A percentile compares a stretch with the other conserved stretches of the same genome.
phyloP scores from a whole-genome alignment of 2,888 invertebrate species.

The Drosophila macrospina region DNA sequence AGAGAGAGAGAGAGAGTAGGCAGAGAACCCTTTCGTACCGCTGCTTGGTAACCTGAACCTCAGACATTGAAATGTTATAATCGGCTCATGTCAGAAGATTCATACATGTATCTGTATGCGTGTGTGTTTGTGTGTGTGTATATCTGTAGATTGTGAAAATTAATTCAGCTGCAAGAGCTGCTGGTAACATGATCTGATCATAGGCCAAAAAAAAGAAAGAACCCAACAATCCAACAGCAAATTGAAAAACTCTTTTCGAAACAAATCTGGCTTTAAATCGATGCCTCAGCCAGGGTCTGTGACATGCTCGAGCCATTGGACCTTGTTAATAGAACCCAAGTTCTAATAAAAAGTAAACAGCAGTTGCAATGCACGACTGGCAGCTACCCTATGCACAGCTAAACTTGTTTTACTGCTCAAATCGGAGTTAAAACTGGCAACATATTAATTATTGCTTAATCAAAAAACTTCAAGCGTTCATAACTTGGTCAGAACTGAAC shows the following conservation, averaged over 20 bases:
- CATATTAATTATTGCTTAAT: no score
- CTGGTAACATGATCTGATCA: slow-evolving; percentile 69
- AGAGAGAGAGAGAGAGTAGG: background rate
- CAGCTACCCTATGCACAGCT: background rate
- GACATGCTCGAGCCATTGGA: slow-evolving; percentile 1
- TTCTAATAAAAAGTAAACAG: background rate
- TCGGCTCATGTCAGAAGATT: slow-evolving; percentile 85
- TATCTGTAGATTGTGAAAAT: slow-evolving; percentile 45
- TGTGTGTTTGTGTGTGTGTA: slow-evolving; percentile 5
- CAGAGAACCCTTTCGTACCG: slow-evolving; percentile 19
- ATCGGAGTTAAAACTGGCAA: no score
- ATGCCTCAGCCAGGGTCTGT: slow-evolving; percentile 11
- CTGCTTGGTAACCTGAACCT: slow-evolving; percentile 76
- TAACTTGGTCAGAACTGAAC: no score
- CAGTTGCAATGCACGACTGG: background rate
- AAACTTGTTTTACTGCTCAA: no score
- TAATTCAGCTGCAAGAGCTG: slow-evolving; percentile 73
- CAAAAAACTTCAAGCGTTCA: no score
- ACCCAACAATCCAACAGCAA: slow-evolving; percentile 15
- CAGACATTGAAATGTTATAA: slow-evolving; percentile 83
- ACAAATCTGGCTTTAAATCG: slow-evolving; percentile 43
- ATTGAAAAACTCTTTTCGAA: slow-evolving; percentile 47
- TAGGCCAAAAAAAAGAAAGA: slow-evolving; percentile 34
- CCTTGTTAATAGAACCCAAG: slow-evolving; percentile 21
- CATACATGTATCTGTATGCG: slow-evolving; percentile 17